Base-by-base conservation (phyloP, 2,113 vertebrate genomes). In the Anoura caudifer region DNA sequence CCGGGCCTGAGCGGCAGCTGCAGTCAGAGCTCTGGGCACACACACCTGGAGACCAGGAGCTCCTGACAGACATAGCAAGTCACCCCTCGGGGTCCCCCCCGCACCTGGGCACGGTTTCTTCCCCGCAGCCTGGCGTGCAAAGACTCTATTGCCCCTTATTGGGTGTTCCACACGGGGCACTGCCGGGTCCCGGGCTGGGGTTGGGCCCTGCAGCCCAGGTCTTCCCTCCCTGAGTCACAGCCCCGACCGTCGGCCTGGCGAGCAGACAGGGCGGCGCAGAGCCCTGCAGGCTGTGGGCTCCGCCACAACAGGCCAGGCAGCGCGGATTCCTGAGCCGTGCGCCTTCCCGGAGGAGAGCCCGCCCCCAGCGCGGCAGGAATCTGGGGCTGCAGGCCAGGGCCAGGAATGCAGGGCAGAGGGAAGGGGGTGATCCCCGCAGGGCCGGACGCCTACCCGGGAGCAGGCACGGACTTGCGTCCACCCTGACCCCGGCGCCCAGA, bases 301-400 rank as follows among this genome's bases (percentile, higher is more conserved):
- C 92, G 96, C 95, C 0, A 5, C 0, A 79, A 95, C 96, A 96
- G 95, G 97, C 94, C 95, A 67, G 94, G 83, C 75, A 77, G 96
- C 50, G 80, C n/a, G 85, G 85, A 95, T 97, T 97, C 96, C 97
- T 94, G 95, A 94, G 96, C 61, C 3, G 14, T 10, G 70, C 59
- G 4, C 59, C 73, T 73, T 26, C 8, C 3, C 7, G 1, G 26
- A 36, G 92, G 69, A 13, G 24, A 65, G 56, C 82, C 96, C 70
- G 87, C 93, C 96, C 36, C 50, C 36, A 41, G 89, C 69, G 2
- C 4, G 16, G 95, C 47, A 96, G 95, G 96, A 96, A 89, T 96
- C 20, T 12, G 36, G 70, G 85, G 95, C 95, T 67, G 63, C 63
- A 19, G 95, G 93, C 82, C 2, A 67, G 90, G 88, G 47, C 52